Conservation (phyloP, 2,113 vertebrate species). For the Marmota flaviventris region DNA sequence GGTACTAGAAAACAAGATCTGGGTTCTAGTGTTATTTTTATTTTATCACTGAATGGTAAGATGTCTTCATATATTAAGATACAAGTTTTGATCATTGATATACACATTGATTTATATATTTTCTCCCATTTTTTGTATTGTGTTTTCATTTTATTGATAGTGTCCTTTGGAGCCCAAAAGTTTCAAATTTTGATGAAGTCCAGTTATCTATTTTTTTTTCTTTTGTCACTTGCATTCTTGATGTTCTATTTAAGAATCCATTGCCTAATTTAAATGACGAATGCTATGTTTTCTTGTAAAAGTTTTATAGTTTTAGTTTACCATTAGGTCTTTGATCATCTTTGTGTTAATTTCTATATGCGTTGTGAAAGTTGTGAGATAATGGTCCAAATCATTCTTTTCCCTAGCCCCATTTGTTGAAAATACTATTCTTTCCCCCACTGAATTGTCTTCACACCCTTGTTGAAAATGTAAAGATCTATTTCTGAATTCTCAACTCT, state of each 20-base stretch:
- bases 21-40: background rate
- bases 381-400: too few relatives aligned
- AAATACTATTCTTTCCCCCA: too few relatives aligned
- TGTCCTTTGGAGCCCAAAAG: too few relatives aligned
- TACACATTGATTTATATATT: background rate
- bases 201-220: background rate
- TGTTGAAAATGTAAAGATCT: background rate
- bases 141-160: background rate
- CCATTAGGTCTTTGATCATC: background rate
- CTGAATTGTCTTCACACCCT: background rate
- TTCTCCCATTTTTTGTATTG: background rate
- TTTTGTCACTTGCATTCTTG: background rate
- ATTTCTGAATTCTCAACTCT: constrained; percentile 14
- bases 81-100: background rate
- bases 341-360: too few relatives aligned
- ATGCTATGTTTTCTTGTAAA: constrained; percentile 3
- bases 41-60: background rate
- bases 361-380: too few relatives aligned
- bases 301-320: background rate
- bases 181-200: too few relatives aligned
- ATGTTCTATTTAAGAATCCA: background rate
- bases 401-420: too few relatives aligned
- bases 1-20: background rate
- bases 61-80: background rate
- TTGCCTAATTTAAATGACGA: background rate